Percentiles rank a stretch among this genome's conserved stretches.
Evolutionary conservation across 2,888 invertebrate genomes (phyloP).

Genomic region (Protonemura montana): DNA sequence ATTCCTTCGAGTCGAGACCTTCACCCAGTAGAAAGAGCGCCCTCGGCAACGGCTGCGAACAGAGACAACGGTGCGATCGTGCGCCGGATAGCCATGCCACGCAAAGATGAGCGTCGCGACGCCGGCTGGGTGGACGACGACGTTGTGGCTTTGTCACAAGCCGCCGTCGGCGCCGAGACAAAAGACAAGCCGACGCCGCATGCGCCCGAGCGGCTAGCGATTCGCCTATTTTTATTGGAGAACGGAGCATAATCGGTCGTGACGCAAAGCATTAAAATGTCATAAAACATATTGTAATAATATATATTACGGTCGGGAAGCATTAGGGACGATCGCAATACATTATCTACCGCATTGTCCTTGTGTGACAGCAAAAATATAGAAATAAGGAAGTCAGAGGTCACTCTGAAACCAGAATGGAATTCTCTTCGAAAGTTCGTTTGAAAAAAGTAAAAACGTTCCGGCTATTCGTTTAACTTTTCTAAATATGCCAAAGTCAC

Average conservation of each 20-base stretch:
- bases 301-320: neutral
- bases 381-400: neutral
- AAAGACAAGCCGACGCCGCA: neutral
- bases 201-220: neutral
- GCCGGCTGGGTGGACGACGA: neutral
- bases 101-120: neutral
- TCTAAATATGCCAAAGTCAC: too few relatives aligned
- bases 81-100: neutral
- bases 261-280: slow-evolving; percentile 32
- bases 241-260: neutral
- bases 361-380: neutral
- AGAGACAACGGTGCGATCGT: neutral
- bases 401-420: neutral
- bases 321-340: slow-evolving; percentile 8
- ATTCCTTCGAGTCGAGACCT: too few relatives aligned
- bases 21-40: too few relatives aligned
- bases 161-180: neutral
- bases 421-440: too few relatives aligned
- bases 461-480: too few relatives aligned
- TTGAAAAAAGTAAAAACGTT: too few relatives aligned
- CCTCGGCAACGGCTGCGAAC: neutral
- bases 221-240: neutral
- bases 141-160: neutral
- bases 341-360: neutral
- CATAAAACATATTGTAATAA: slow-evolving; percentile 24